phyloP scores from a whole-genome alignment of 1,140 invertebrate genomes.

The Hycleus phaleratus region DNA sequence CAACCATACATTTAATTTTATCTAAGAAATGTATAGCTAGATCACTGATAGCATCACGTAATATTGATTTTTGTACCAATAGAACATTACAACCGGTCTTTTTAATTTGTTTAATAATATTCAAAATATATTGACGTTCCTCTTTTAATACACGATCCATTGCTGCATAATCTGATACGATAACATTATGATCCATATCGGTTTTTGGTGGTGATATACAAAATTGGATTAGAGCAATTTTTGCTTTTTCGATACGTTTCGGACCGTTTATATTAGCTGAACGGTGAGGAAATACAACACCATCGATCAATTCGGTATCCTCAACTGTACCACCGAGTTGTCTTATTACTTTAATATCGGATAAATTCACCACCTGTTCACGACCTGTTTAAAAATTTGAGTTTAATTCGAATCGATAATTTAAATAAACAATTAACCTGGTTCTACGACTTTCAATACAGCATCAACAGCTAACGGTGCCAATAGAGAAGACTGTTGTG shows the following conservation, averaged over 20 bases:
- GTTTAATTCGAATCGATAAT: constrained; percentile 4
- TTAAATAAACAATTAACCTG: constrained; percentile 26
- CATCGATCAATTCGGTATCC: constrained; percentile 93
- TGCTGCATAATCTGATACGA: constrained; percentile 96
- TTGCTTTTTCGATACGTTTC: constrained; percentile 91
- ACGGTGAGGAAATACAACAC: constrained; percentile 88
- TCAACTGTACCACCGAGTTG: constrained; percentile 96
- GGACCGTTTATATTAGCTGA: constrained; percentile 86
- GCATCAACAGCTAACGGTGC: constrained; percentile 97
- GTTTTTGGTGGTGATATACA: constrained; percentile 99
- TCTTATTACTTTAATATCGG: constrained; percentile 93
- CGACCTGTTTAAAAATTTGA: constrained; percentile 37
- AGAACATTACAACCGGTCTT: constrained; percentile 97
- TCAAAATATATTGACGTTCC: constrained; percentile 95
- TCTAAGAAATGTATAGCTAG: constrained; percentile 96
- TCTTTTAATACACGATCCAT: constrained; percentile 99
- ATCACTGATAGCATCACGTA: constrained; percentile 95
- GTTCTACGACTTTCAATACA: constrained; percentile 72
- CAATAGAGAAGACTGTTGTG: constrained; percentile 90
- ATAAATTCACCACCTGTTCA: constrained; percentile 57
- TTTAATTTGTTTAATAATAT: constrained; percentile 99
- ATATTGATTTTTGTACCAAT: constrained; percentile 96
- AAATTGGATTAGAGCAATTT: constrained; percentile 98
- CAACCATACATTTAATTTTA: constrained; percentile 98
- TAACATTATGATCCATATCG: constrained; percentile 98